These are phyloP conservation scores for Leptonema lineaticorne DNA, from an alignment of 1,140 invertebrate species.

Conservation along the genomic window DNA sequence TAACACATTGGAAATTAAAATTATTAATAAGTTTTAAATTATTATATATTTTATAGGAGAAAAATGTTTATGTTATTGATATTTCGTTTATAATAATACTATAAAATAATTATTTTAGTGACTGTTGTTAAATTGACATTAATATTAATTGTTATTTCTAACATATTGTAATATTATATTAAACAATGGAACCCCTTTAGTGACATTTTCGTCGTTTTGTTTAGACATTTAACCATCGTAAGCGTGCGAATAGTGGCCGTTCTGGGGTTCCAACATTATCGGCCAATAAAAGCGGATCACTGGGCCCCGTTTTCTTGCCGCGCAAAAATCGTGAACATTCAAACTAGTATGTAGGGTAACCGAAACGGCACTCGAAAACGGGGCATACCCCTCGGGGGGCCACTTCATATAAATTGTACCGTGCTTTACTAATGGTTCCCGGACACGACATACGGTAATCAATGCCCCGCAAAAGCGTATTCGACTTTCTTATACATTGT, in stretches of 20 bases:
- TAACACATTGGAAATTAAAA: no score
- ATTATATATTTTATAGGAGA: no score
- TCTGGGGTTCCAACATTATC: neutral
- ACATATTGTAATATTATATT: no score
- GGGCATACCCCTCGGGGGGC: neutral
- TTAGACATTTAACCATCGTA: neutral
- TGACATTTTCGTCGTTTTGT: neutral
- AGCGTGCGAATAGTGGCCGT: neutral
- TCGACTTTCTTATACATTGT: no score
- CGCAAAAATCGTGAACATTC: no score
- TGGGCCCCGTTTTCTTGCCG: neutral
- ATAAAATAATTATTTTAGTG: no score
- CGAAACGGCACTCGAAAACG: neutral
- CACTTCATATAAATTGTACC: conserved; percentile 26
- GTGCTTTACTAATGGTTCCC: conserved; percentile 2
- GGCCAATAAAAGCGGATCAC: neutral
- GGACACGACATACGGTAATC: conserved; percentile 20
- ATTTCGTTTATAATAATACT: no score
- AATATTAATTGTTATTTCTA: no score
- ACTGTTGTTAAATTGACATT: no score
- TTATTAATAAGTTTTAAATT: no score
- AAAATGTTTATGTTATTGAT: no score
- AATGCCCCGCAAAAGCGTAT: conserved; percentile 21
- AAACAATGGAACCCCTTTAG: neutral
- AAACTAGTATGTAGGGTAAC: conserved; percentile 1